Evolutionary conservation across 2,888 invertebrate species (phyloP).

Genomic region (Chymomyza fuscimana): DNA sequence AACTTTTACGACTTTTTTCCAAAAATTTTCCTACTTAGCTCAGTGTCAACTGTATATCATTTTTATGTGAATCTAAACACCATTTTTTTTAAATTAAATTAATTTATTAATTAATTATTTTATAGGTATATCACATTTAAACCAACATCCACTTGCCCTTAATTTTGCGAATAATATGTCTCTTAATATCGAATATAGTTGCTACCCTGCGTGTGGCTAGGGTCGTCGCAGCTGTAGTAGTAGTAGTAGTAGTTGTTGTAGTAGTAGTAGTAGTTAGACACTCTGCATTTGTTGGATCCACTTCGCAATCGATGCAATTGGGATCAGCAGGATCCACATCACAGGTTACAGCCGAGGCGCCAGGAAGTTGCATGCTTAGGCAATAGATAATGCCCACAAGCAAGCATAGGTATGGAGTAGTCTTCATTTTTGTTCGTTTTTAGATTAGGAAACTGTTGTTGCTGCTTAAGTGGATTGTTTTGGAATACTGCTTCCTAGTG

Average conservation of each 20-base stretch:
- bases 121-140: neutral
- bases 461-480: neutral
- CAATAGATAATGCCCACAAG: neutral
- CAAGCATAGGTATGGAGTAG: neutral
- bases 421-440: neutral
- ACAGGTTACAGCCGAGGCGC: neutral
- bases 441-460: neutral
- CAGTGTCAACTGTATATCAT: too few relatives aligned
- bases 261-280: neutral
- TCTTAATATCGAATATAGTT: neutral
- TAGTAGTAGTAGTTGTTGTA: too few relatives aligned
- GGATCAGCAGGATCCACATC: neutral
- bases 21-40: too few relatives aligned
- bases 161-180: neutral
- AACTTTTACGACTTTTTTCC: too few relatives aligned
- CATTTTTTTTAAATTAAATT: too few relatives aligned
- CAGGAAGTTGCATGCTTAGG: neutral
- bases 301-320: neutral
- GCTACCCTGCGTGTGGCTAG: neutral
- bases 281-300: conserved; percentile 1
- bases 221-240: neutral
- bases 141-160: neutral
- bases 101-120: too few relatives aligned
- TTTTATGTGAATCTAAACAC: too few relatives aligned
- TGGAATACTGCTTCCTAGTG: neutral